Evolutionary conservation across 2,113 vertebrate genomes (phyloP).

Genomic region (Cochlearius cochlearius): DNA sequence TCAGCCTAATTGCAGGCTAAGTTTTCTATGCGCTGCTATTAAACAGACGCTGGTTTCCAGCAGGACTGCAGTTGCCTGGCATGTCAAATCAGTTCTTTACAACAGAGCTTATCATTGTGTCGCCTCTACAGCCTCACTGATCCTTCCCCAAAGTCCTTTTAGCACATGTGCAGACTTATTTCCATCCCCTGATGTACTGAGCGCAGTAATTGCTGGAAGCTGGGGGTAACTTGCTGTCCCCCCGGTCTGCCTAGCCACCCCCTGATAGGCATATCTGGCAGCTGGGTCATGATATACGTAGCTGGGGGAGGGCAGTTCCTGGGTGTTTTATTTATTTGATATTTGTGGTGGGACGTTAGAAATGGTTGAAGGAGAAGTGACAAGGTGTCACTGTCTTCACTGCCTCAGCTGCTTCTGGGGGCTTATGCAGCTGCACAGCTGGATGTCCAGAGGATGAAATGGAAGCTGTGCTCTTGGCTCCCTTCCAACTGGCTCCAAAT

Average conservation of each 20-base stretch:
- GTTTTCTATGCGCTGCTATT: constrained; percentile 35
- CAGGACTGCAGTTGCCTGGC: constrained; percentile 55
- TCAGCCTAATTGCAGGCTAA: constrained; percentile 38
- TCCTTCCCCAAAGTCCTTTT: constrained; percentile 65
- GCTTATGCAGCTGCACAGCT: constrained; percentile 72
- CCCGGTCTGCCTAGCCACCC: background rate
- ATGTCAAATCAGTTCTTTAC: constrained; percentile 64
- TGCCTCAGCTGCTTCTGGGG: constrained; percentile 70
- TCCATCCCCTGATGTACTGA: constrained; percentile 39
- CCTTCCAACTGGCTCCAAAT: constrained; percentile 68
- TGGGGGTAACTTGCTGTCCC: constrained; percentile 23
- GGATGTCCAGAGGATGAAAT: constrained; percentile 63
- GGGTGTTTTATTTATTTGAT: constrained; percentile 16
- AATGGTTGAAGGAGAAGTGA: constrained; percentile 56
- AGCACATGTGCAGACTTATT: constrained; percentile 57
- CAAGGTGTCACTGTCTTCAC: constrained; percentile 68
- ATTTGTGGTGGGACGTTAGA: background rate
- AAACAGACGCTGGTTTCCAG: constrained; percentile 51
- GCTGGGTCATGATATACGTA: background rate
- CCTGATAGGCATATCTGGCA: constrained; percentile 56
- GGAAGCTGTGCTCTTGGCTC: constrained; percentile 55
- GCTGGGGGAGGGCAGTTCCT: background rate
- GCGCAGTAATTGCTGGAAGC: constrained; percentile 15
- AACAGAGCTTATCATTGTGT: constrained; percentile 72
- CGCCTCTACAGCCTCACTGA: background rate